Percentiles rank a stretch among this genome's conserved stretches.
These are phyloP conservation scores for Epinotia bilunana DNA, from an alignment of 2,888 invertebrate species.

Conservation along the genomic window DNA sequence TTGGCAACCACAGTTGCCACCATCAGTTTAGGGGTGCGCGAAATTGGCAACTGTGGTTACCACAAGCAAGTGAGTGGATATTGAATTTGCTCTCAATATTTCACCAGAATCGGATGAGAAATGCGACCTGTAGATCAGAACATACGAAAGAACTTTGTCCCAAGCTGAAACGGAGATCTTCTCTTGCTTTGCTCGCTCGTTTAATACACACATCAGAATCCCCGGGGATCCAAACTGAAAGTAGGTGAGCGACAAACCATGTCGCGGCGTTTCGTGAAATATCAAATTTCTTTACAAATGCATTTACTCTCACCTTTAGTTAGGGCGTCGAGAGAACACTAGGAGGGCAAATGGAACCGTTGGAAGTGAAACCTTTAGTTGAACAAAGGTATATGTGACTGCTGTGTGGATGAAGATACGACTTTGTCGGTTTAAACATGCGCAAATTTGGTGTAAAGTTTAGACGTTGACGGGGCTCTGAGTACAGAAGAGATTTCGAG, in stretches of 20 bases:
- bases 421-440: neutral
- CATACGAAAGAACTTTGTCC: too few species aligned
- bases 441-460: neutral
- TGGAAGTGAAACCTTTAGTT: neutral
- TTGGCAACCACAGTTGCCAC: too few species aligned
- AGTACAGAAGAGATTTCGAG: neutral
- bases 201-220: neutral
- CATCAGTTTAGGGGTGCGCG: too few species aligned
- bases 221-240: constrained; percentile 1
- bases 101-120: too few species aligned
- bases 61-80: too few species aligned
- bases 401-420: neutral
- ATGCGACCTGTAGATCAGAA: too few species aligned
- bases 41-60: too few species aligned
- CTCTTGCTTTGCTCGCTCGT: too few species aligned
- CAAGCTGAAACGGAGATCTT: too few species aligned
- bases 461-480: neutral
- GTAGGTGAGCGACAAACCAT: constrained; percentile 33
- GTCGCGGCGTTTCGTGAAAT: constrained; percentile 29
- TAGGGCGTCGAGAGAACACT: neutral
- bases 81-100: too few species aligned
- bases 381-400: neutral
- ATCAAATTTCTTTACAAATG: constrained; percentile 38
- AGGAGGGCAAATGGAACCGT: neutral
- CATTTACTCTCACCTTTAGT: constrained; percentile 28